These are phyloP conservation scores for Vidua macroura DNA, from an alignment of 2,113 vertebrate species.

Conservation along the genomic window DNA sequence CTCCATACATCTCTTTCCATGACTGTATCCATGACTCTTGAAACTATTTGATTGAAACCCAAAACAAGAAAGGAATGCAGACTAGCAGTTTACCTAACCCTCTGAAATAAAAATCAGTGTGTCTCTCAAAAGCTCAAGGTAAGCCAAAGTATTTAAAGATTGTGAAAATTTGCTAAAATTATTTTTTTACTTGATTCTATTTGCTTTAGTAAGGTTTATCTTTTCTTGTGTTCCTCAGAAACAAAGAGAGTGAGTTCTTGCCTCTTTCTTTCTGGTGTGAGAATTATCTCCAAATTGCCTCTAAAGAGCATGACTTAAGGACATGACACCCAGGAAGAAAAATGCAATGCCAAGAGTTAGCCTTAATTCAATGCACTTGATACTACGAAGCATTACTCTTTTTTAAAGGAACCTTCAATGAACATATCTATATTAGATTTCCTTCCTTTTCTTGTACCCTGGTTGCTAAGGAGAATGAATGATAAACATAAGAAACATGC, in stretches of 20 bases:
- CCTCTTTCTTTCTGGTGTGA: not conserved
- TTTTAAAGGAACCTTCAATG: not conserved
- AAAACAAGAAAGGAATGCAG: not conserved
- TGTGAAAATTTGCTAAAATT: not conserved
- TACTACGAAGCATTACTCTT: not conserved
- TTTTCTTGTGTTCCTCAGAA: not conserved
- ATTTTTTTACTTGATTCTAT: not conserved
- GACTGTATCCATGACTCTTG: not conserved
- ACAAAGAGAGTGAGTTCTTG: not conserved
- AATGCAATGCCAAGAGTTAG: not conserved
- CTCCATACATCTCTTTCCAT: not conserved
- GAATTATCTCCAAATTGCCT: not conserved
- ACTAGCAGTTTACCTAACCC: not conserved
- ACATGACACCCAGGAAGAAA: not conserved
- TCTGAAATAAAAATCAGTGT: not conserved
- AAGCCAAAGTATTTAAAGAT: not conserved
- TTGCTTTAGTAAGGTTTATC: not conserved
- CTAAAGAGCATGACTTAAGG: not conserved
- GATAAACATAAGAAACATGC: not conserved
- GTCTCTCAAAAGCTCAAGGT: not conserved
- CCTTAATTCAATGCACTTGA: not conserved
- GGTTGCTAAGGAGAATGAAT: not conserved
- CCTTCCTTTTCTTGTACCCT: not conserved
- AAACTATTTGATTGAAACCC: not conserved
- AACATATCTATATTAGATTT: not conserved